A percentile compares a stretch with the other conserved stretches of the same genome.
phyloP scores from a whole-genome alignment of 2,888 invertebrate species.

The Pedicia rivosa region DNA sequence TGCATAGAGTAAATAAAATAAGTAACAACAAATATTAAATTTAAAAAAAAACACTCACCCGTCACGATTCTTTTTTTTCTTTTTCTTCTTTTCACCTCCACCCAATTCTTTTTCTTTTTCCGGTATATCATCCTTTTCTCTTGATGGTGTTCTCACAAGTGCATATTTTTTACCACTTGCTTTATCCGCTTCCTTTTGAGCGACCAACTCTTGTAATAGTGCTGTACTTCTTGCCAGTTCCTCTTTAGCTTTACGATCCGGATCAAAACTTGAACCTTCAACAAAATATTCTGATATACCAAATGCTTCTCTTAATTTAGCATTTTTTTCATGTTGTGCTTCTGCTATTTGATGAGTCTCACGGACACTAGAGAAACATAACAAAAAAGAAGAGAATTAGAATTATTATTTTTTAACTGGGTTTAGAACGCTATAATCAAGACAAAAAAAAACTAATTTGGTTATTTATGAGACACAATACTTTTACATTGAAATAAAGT shows the following conservation, averaged over 20 bases:
- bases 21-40: conserved; percentile 7
- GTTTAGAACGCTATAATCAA: no score
- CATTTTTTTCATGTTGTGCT: conserved; percentile 92
- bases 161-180: conserved; percentile 43
- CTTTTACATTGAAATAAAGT: no score
- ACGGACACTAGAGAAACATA: conserved; percentile 71
- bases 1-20: conserved; percentile 9
- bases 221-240: conserved; percentile 32
- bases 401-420: not conserved
- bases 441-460: no score
- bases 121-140: conserved; percentile 30
- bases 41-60: conserved; percentile 35
- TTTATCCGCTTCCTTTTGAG: conserved; percentile 29
- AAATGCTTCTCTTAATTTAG: conserved; percentile 81
- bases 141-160: conserved; percentile 59
- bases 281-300: conserved; percentile 88
- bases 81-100: conserved; percentile 35
- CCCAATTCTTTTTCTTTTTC: conserved; percentile 44
- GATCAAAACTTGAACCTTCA: conserved; percentile 84
- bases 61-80: conserved; percentile 56
- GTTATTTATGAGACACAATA: no score
- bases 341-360: conserved; percentile 94
- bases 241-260: conserved; percentile 45
- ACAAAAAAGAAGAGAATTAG: conserved; percentile 13
- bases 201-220: conserved; percentile 30